Evolutionary conservation across 2,113 vertebrate species (phyloP), one percentile per base, ranked within the genome.

Genomic region (Chlamydotis undulata): DNA sequence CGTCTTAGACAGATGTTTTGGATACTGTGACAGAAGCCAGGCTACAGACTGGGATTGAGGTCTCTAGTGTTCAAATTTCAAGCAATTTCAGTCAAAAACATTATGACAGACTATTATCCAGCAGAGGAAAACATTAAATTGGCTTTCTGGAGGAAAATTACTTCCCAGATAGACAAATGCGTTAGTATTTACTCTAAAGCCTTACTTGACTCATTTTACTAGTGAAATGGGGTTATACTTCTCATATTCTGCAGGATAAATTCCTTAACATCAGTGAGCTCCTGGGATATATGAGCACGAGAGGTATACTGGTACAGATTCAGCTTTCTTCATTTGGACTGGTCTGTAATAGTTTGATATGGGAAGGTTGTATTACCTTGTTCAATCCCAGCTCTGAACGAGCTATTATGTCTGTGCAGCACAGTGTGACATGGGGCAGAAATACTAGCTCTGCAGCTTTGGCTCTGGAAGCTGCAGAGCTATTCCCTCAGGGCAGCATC

Each of bases 381-480:
- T 17, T 68, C 37, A 17, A 4, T 15, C 6, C 16, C 47, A 83
- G 26, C 6, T 41, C 43, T 23, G 19, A 71, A 71, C 23, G 83
- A 71, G 9, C 13, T 75, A 13, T 56, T 33, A 56, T 5, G 64
- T 41, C 12, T 52, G 6, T 35, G 37, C 9, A 41, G 56, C 37
- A 55, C 41, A 45, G 25, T 37, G 24, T 0, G 0, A n/a, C 6
- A 4, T 3, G 19, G 15, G 15, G 45, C 35, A 87, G 56, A 87
- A 90, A 41, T 7, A 25, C 2, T 25, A 15, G 41, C 41, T 43
- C 41, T 43, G 14, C 14, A 41, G 5, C 39, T 60, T 37, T 33
- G 41, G 14, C 9, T 67, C 45, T 84, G 50, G 47, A 39, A 70
- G 18, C 29, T 73, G 35, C 35, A 87, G 49, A 65, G 9, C 14